Evolutionary conservation across 2,113 vertebrate genomes (phyloP), one percentile per base, ranked within the genome.

Genomic region (Hippocampus guttulatus): DNA sequence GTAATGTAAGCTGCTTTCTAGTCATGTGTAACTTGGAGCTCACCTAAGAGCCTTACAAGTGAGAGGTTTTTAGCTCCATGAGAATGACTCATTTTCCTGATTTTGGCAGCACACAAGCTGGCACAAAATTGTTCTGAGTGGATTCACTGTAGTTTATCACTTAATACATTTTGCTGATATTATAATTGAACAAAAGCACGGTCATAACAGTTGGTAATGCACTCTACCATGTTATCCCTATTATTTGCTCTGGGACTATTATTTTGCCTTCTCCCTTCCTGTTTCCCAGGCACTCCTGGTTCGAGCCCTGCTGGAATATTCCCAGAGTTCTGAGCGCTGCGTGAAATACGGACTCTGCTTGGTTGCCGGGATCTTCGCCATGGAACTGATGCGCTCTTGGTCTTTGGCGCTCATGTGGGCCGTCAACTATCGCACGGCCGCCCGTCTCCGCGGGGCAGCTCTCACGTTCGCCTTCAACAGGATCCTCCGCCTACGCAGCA

Each of bases 381-480:
- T 77, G 74, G 93, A 94, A 70, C 71, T 93, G 71, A 82, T 88
- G 14, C 93, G 91, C 71, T 94, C 93, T 64, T 94, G 93, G 93
- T 90, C 91, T 55, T 67, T 93, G 80, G 91, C 90, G 12, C 84
- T 94, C 49, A 91, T 91, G 86, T 94, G 92, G 92, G 89, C 92
- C 10, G 75, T 94, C 80, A 94, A 91, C 89, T 94, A 93, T 80
- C 93, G 93, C 74, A 94, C 93, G 0, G 93, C 92, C 9, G 75
- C 92, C 30, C 92, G 93, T 25, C 87, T 94, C 58, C 84, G 92
- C 3, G 93, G 92, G 64, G 93, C 93, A 1, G 87, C 90, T 9
- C 92, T 94, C 25, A 87, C 89, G 2, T 85, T 93, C 49, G 92
- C 93, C 67, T 94, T 91, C 75, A 82, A 90, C 60, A 94, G 93